Evolutionary conservation across 2,888 invertebrate genomes (phyloP).

Genomic region (Drosophila suboccidentalis): DNA sequence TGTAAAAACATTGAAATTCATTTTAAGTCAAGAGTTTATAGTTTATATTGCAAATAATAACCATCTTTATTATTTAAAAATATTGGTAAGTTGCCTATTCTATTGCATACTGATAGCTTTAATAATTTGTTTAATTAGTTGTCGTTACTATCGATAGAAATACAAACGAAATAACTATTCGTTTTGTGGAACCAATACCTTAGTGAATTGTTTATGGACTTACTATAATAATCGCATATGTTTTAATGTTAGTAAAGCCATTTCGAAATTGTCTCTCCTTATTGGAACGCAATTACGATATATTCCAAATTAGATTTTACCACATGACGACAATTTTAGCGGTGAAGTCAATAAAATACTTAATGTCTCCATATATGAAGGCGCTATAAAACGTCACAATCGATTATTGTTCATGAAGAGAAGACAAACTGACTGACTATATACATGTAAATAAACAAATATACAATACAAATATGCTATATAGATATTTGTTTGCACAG

Average conservation of each 20-base stretch:
- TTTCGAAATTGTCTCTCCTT: conserved; percentile 9
- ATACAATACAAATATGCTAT: conserved; percentile 12
- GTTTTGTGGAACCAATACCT: not conserved
- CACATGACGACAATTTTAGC: conserved; percentile 28
- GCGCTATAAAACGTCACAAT: conserved; percentile 44
- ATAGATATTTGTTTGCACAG: conserved; percentile 60
- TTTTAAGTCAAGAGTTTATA: not conserved
- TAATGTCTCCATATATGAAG: conserved; percentile 36
- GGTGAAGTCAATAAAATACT: conserved; percentile 38
- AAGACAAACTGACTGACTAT: conserved; percentile 16
- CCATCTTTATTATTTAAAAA: not conserved
- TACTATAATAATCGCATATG: not conserved
- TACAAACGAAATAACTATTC: not conserved
- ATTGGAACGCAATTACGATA: conserved; percentile 3
- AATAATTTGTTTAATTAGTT: not conserved
- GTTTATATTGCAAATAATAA: not conserved
- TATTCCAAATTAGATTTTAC: conserved; percentile 38
- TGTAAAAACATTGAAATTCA: not conserved
- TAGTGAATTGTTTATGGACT: not conserved
- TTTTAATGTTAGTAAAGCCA: conserved; percentile 3
- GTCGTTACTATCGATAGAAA: not conserved
- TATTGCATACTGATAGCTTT: not conserved
- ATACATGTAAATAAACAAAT: conserved; percentile 8
- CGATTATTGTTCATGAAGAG: conserved; percentile 20
- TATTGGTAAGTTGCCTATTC: not conserved